Evolutionary conservation across 2,888 invertebrate genomes (phyloP).

Genomic region (Mactromeris polynyma): DNA sequence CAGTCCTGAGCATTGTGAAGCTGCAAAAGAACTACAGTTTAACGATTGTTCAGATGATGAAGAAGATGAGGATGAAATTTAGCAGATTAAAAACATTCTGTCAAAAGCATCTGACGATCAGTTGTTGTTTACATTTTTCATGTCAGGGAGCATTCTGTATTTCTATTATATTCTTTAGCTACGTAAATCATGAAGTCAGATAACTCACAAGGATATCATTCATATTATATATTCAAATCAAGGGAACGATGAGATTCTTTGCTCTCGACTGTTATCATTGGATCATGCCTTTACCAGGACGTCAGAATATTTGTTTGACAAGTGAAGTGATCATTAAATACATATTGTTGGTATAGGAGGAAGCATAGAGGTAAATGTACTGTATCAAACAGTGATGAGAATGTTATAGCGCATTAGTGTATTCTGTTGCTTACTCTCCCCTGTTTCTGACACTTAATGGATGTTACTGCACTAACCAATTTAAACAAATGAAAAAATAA

Average conservation of each 20-base stretch:
- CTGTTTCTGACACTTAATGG: too few species aligned
- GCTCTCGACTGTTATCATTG: neutral
- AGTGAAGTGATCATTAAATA: too few species aligned
- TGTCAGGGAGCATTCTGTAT: neutral
- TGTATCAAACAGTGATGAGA: too few species aligned
- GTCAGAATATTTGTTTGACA: neutral
- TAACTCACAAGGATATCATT: neutral
- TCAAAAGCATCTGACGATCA: neutral
- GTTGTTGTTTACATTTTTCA: too few species aligned
- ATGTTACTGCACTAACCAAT: too few species aligned
- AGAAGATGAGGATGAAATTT: neutral
- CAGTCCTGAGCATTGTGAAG: neutral
- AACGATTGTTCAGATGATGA: constrained; percentile 40
- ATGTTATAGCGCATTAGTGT: too few species aligned
- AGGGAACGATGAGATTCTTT: neutral
- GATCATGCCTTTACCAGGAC: neutral
- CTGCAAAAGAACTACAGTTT: constrained; percentile 24
- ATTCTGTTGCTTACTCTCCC: too few species aligned
- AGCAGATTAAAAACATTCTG: neutral
- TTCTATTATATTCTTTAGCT: neutral
- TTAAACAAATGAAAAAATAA: too few species aligned
- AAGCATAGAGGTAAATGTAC: too few species aligned
- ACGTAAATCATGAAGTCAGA: neutral
- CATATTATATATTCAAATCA: neutral
- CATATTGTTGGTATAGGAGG: too few species aligned